Percentiles rank a stretch among this genome's conserved stretches.
Conservation (phyloP, 2,797 vertebrate genomes). For the Oreortyx pictus region DNA sequence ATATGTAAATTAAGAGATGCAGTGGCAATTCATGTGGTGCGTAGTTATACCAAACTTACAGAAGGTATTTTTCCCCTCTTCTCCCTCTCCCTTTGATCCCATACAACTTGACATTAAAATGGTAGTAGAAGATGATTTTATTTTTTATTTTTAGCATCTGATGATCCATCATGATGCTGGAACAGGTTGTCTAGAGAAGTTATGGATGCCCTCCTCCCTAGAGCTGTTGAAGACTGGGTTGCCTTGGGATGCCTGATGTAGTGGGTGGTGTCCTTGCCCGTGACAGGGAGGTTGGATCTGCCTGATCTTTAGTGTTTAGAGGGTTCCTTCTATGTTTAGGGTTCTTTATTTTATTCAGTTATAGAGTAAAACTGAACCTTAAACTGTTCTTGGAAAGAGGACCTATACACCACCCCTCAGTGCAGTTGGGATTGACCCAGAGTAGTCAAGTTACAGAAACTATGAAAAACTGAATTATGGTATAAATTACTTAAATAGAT, state of each 20-base stretch:
- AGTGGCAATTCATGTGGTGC: not conserved
- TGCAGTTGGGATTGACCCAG: not conserved
- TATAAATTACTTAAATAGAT: not conserved
- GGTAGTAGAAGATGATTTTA: not conserved
- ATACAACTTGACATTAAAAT: not conserved
- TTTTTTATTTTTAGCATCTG: not conserved
- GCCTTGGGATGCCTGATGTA: not conserved
- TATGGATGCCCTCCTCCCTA: not conserved
- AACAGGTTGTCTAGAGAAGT: not conserved
- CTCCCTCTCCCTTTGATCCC: not conserved
- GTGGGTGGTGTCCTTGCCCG: not conserved
- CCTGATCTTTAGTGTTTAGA: not conserved
- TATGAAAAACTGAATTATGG: not conserved
- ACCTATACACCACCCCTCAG: not conserved
- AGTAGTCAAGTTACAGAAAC: not conserved
- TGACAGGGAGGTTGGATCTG: not conserved
- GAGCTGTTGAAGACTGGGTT: not conserved
- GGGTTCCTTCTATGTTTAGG: not conserved
- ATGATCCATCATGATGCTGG: not conserved
- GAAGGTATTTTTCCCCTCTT: not conserved
- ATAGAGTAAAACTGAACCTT: not conserved
- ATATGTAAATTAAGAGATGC: not conserved
- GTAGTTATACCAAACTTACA: not conserved
- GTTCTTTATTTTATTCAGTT: not conserved
- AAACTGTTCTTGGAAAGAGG: not conserved